Percentiles rank a stretch among this genome's conserved stretches.
phyloP scores from a whole-genome alignment of 2,113 vertebrate genomes.

The Eurystomus gularis region DNA sequence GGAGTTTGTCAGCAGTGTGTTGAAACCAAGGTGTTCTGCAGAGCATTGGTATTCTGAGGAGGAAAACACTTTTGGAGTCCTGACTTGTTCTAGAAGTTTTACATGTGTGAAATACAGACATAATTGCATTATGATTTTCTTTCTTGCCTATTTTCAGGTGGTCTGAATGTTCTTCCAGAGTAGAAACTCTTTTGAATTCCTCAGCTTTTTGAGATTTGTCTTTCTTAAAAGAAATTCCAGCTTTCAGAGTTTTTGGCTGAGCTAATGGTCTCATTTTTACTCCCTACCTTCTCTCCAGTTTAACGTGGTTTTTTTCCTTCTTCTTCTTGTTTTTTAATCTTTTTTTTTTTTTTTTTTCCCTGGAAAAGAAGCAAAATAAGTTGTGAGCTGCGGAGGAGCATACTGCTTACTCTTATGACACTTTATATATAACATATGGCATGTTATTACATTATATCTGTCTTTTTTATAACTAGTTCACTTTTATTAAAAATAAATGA shows the following conservation, averaged over 20 bases:
- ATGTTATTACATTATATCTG: not conserved
- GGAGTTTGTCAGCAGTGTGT: not conserved
- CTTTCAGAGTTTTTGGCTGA: not conserved
- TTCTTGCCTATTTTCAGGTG: not conserved
- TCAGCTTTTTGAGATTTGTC: not conserved
- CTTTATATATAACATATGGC: not conserved
- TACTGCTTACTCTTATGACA: not conserved
- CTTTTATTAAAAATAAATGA: constrained; percentile 56
- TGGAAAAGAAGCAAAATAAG: not conserved
- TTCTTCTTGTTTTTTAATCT: not conserved
- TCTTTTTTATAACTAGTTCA: constrained; percentile 13
- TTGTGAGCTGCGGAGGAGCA: not conserved
- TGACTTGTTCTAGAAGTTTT: not conserved
- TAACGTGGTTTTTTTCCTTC: not conserved
- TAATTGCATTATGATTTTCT: not conserved
- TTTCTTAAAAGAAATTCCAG: not conserved
- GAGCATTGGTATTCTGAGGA: not conserved
- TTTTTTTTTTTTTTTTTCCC: not conserved
- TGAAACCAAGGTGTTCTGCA: not conserved
- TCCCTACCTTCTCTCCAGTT: not conserved
- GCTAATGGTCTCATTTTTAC: not conserved
- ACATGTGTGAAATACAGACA: accelerated
- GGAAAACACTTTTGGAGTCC: not conserved
- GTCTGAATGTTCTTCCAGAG: not conserved
- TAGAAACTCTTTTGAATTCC: not conserved